phyloP scores from a whole-genome alignment of 2,888 invertebrate species.

The Taenaris catops region DNA sequence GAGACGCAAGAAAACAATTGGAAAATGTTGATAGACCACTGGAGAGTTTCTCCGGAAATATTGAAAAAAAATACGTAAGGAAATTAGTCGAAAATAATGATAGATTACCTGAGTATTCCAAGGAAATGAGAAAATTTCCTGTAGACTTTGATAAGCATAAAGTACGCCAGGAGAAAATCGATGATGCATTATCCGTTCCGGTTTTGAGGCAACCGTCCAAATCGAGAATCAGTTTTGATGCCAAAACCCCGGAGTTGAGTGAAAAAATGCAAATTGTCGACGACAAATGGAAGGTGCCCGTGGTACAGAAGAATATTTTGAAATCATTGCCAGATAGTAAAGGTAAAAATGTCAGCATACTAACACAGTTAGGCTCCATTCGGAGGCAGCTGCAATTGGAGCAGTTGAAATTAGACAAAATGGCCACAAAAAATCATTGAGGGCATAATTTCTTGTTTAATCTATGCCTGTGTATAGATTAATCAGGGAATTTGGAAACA shows the following conservation, averaged over 20 bases:
- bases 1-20: no score
- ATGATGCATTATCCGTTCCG: constrained; percentile 79
- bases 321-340: constrained; percentile 64
- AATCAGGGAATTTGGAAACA: no score
- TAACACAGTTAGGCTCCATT: constrained; percentile 85
- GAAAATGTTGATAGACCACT: no score
- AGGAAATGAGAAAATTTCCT: not conserved
- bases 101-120: not conserved
- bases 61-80: not conserved
- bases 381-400: constrained; percentile 83
- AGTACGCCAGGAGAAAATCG: constrained; percentile 10
- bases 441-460: constrained; percentile 14
- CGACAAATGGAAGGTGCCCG: constrained; percentile 80
- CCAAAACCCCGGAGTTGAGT: constrained; percentile 37
- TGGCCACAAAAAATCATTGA: constrained; percentile 41
- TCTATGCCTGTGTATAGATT: not conserved
- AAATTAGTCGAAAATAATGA: not conserved
- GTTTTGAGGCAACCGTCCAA: constrained; percentile 77
- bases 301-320: constrained; percentile 81
- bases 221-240: constrained; percentile 11
- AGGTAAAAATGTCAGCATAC: constrained; percentile 74
- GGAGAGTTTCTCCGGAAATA: not conserved
- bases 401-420: constrained; percentile 79
- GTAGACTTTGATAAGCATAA: not conserved
- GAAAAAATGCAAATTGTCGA: constrained; percentile 62